Base-by-base conservation (phyloP, 1,140 invertebrate species). In the Chironomus tepperi region DNA sequence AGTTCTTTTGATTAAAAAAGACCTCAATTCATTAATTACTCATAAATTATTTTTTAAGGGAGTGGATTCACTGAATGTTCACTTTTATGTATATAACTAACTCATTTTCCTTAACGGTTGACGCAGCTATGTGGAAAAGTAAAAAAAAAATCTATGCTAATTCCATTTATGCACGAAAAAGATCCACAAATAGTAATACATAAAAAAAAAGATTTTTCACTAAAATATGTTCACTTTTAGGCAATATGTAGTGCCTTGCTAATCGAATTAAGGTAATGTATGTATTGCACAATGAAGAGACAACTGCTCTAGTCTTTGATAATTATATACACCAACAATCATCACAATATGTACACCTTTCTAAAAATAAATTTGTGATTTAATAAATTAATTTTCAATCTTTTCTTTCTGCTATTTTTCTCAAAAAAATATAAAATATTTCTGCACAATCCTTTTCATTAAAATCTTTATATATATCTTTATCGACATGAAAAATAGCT, bases 331-430 rank as follows among this genome's bases (percentile, higher is more conserved):
- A 57, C 47, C 24, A 57, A 57, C 47, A 57, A 57, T 57, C 47
- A n/a, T 34, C 47, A n/a, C 47, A 57, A 12, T 57, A 57, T 15
- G 15, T 47, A 47, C 43, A 47, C 47, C 47, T 57, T 57, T 57
- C 47, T 57, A 57, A 57, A 57, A 57, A 70, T 21, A 70, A 70
- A 70, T 10, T 19, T 15, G 16, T 70, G 65, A 18, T 70, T 70
- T 70, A 70, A 70, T 70, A 19, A 70, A 70, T 70, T 70, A 19
- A 19, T 70, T 70, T 70, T 70, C 7, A 70, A 70, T 18, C 65
- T 70, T 18, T 70, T 34, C 24, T 1, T 34, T 34, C 24, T 34
- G 24, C 24, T 34, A n/a, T n/a, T n/a, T 18, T 70, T 70, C 19
- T 70, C 47, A 57, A n/a, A 34, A 12, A n/a, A n/a, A n/a, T n/a